Evolutionary conservation across 2,888 invertebrate species (phyloP).

Genomic region (Nasonia oneida): DNA sequence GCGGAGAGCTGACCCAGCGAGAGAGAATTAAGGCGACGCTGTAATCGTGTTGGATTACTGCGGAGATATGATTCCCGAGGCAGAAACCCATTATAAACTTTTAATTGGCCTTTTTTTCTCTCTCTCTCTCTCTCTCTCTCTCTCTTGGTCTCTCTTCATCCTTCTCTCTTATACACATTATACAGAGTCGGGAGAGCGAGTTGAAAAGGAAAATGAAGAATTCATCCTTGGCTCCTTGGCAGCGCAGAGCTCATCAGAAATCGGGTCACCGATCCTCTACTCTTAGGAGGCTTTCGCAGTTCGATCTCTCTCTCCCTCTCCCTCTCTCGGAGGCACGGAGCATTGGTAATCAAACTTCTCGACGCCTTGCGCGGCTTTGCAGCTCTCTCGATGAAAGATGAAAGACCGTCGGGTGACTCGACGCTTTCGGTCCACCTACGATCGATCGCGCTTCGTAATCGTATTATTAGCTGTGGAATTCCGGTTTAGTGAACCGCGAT

Average conservation of each 20-base stretch:
- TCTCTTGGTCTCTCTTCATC: neutral
- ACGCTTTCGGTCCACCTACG: slow-evolving; percentile 44
- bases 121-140: neutral
- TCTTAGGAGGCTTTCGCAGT: slow-evolving; percentile 40
- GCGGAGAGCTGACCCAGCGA: neutral
- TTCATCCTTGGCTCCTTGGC: slow-evolving; percentile 26
- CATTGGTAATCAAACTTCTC: slow-evolving; percentile 66
- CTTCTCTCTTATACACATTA: neutral
- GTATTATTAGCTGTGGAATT: slow-evolving; percentile 65
- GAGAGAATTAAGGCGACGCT: slow-evolving; percentile 52
- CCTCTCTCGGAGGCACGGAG: neutral
- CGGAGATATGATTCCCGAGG: slow-evolving; percentile 44
- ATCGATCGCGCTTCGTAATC: slow-evolving; percentile 63
- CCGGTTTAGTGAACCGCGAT: slow-evolving; percentile 49
- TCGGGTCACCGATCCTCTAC: slow-evolving; percentile 65
- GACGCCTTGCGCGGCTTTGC: slow-evolving; percentile 61
- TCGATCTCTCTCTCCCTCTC: slow-evolving; percentile 42
- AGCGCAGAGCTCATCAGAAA: slow-evolving; percentile 55
- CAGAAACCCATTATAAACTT: slow-evolving; percentile 61
- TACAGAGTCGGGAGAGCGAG: slow-evolving; percentile 13
- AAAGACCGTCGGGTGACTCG: slow-evolving; percentile 62
- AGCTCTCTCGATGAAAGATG: slow-evolving; percentile 61
- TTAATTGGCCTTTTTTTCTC: slow-evolving; percentile 55
- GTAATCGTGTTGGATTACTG: slow-evolving; percentile 55
- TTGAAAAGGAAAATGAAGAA: slow-evolving; percentile 57